A percentile compares a stretch with the other conserved stretches of the same genome.
Conservation (phyloP, 2,113 vertebrate species). For the Cichladusa arquata region DNA sequence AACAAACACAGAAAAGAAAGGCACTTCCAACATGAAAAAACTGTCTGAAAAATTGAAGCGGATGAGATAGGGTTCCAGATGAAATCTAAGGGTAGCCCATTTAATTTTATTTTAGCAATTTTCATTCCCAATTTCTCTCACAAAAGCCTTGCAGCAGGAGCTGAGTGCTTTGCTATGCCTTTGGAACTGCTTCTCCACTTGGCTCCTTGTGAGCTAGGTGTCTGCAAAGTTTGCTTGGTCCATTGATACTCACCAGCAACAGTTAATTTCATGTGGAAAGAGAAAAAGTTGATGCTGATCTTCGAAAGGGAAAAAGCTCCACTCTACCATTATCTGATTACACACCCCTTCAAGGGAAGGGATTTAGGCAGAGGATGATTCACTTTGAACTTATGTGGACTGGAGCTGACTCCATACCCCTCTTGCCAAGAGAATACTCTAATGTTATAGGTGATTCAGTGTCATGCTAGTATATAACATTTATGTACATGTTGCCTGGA, state of each 20-base stretch:
- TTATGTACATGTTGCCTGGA: not conserved
- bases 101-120: not conserved
- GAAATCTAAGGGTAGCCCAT: not conserved
- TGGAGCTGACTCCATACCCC: fast-evolving
- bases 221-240: not conserved
- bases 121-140: not conserved
- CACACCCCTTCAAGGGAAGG: not conserved
- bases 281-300: not conserved
- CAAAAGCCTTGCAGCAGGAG: not conserved
- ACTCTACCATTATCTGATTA: not conserved
- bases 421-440: not conserved
- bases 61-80: not conserved
- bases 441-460: not conserved
- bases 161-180: not conserved
- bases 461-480: not conserved
- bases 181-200: not conserved
- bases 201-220: not conserved
- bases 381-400: not conserved
- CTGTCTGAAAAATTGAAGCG: not conserved
- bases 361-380: not conserved
- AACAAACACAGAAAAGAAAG: not conserved
- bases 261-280: not conserved
- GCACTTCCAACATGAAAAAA: not conserved
- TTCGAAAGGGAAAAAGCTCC: not conserved
- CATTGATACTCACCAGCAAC: fast-evolving